Base-by-base conservation (phyloP, 2,888 invertebrate genomes). In the Andricus curvator region DNA sequence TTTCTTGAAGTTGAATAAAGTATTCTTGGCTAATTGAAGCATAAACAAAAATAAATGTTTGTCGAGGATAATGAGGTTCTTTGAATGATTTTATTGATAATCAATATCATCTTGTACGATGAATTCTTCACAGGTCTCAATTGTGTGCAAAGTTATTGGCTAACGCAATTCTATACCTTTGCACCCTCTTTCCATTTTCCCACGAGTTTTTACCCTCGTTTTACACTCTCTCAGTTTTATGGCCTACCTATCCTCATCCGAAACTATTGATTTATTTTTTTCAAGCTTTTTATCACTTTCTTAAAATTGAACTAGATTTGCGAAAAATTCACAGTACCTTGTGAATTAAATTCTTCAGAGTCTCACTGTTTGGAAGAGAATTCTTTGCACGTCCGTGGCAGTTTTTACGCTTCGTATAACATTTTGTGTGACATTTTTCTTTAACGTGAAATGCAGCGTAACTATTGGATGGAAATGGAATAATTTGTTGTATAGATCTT, bases 231-330 rank as follows among this genome's bases (percentile, higher is more conserved):
- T 56, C 11, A 33, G 33, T 33, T 62, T 74, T 74, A 74, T 56
- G 51, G 33, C n/a, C 29, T n/a, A 74, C 74, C 56, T 74, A 56
- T 74, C n/a, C n/a, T 74, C 22, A 74, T 56, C 74, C 56, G 33
- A 15, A 20, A 74, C n/a, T 56, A 74, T 56, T 74, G 56, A 56
- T 11, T 33, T 74, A 67, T 56, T 33, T 74, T 70, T 37, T 20
- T 13, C 20, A n/a, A 56, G 74, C 56, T 33, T 56, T 33, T 33
- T 6, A 29, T 56, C 15, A 4, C 29, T 56, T 56, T 56, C 11
- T 20, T 20, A 33, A 74, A 74, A 74, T 56, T 67, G n/a, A 20
- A 41, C 22, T n/a, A 13, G n/a, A 20, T 67, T 74, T 74, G 13
- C n/a, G 20, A n/a, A 37, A 51, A 74, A 33, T 56, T n/a, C 56